Percentiles rank a stretch among this genome's conserved stretches.
Conservation (phyloP, 2,888 invertebrate species). For the Congeria kusceri region DNA sequence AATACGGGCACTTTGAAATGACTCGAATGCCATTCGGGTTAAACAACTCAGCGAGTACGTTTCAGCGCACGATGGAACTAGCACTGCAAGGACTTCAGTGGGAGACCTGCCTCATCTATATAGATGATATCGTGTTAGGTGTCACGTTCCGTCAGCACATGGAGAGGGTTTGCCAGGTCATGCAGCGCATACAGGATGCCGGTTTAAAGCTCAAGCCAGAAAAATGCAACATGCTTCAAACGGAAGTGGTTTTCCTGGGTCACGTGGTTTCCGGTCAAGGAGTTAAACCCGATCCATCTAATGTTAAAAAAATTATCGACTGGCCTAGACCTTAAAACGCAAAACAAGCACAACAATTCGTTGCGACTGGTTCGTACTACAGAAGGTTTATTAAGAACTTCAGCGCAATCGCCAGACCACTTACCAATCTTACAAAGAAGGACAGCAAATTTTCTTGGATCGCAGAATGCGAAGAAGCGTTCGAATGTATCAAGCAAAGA, state of each 20-base stretch:
- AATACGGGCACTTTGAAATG: conserved; percentile 14
- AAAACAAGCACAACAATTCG: conserved; percentile 30
- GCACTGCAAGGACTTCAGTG: conserved; percentile 16
- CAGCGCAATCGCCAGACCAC: conserved; percentile 15
- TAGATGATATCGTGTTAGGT: conserved; percentile 30
- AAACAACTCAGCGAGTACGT: conserved; percentile 1
- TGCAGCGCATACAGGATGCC: neutral
- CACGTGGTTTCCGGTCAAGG: conserved; percentile 28
- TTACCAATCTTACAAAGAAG: conserved; percentile 4
- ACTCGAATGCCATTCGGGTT: conserved; percentile 10
- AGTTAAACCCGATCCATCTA: conserved; percentile 19
- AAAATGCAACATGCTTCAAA: conserved; percentile 24
- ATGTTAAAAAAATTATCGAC: conserved; percentile 19
- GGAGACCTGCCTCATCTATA: conserved; percentile 28
- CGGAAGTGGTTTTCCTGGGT: conserved; percentile 25
- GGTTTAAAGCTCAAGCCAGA: conserved; percentile 27
- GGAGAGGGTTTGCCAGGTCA: conserved; percentile 12
- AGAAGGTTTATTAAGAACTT: conserved; percentile 21
- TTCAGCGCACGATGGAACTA: conserved; percentile 22
- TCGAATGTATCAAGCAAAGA: neutral
- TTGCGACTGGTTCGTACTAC: conserved; percentile 26
- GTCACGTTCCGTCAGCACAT: conserved; percentile 22
- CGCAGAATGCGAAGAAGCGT: conserved; percentile 4
- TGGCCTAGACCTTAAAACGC: conserved; percentile 19
- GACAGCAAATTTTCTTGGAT: neutral